Conservation (phyloP, 2,797 vertebrate species). For the Oreochromis mossambicus region DNA sequence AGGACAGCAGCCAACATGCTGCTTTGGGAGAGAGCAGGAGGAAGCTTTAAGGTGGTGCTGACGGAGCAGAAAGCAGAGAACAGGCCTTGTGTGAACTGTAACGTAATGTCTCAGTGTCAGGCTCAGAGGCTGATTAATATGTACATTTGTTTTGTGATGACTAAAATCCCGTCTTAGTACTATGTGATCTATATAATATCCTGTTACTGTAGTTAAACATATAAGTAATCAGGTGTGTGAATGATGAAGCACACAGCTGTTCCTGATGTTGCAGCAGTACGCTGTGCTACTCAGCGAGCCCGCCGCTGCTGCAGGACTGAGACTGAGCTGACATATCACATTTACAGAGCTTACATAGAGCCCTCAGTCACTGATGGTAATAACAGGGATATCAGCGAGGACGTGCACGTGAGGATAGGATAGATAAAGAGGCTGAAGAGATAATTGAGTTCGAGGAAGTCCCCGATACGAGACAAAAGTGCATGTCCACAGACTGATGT, state of each 20-base stretch:
- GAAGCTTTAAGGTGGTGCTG: background rate
- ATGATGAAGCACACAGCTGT: background rate
- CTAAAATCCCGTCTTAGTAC: background rate
- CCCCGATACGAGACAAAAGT: background rate
- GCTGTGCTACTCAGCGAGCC: background rate
- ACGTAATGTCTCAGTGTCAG: rapidly evolving
- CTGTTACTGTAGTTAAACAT: background rate
- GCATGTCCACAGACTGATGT: background rate
- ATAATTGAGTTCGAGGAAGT: background rate
- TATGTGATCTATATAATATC: background rate
- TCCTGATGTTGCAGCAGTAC: background rate
- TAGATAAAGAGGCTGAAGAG: background rate
- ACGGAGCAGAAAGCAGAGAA: background rate
- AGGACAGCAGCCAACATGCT: background rate
- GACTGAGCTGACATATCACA: background rate
- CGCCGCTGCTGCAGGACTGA: background rate
- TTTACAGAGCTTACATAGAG: background rate
- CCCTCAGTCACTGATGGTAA: background rate
- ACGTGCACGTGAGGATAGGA: rapidly evolving
- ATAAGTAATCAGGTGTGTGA: background rate
- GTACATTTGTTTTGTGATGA: rapidly evolving
- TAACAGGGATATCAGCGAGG: rapidly evolving
- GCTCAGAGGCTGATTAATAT: rapidly evolving
- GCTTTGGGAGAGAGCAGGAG: rapidly evolving
- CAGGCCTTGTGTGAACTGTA: rapidly evolving